phyloP scores from a whole-genome alignment of 2,888 invertebrate genomes.

The Priocnemis perturbator region DNA sequence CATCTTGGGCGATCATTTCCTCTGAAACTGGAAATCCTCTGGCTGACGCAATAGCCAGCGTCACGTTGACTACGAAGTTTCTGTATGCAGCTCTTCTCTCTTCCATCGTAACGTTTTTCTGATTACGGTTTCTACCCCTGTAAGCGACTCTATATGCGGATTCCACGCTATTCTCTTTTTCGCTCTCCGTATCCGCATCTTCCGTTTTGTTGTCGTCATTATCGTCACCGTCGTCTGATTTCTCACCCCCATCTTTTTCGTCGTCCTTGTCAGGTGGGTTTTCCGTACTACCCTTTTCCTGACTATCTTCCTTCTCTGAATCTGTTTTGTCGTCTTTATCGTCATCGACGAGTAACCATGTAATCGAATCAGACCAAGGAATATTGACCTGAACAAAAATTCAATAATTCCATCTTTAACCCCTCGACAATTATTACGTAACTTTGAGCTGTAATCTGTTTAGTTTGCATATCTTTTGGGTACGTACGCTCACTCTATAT shows the following conservation, averaged over 20 bases:
- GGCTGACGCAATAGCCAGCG: slow-evolving; percentile 22
- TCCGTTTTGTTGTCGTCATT: not conserved
- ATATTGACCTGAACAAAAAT: no score
- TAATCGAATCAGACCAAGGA: not conserved
- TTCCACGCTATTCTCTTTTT: no score
- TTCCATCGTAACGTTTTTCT: no score
- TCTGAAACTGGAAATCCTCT: slow-evolving; percentile 15
- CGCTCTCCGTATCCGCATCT: not conserved
- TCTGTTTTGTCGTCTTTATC: no score
- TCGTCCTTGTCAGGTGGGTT: not conserved
- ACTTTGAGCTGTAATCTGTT: no score
- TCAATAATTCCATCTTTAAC: no score
- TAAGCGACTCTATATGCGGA: no score
- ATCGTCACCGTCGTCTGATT: no score
- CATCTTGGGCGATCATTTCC: slow-evolving; percentile 25
- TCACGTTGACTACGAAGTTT: slow-evolving; percentile 26
- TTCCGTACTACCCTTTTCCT: slow-evolving; percentile 2
- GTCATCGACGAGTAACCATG: not conserved
- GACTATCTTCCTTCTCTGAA: not conserved
- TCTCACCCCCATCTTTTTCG: no score
- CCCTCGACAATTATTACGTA: no score
- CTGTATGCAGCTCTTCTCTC: slow-evolving; percentile 5
- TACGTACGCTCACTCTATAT: not conserved
- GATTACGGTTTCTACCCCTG: no score
- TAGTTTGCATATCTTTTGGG: no score